These are phyloP conservation scores for Agapornis roseicollis DNA, from an alignment of 2,113 vertebrate species.

Conservation along the genomic window DNA sequence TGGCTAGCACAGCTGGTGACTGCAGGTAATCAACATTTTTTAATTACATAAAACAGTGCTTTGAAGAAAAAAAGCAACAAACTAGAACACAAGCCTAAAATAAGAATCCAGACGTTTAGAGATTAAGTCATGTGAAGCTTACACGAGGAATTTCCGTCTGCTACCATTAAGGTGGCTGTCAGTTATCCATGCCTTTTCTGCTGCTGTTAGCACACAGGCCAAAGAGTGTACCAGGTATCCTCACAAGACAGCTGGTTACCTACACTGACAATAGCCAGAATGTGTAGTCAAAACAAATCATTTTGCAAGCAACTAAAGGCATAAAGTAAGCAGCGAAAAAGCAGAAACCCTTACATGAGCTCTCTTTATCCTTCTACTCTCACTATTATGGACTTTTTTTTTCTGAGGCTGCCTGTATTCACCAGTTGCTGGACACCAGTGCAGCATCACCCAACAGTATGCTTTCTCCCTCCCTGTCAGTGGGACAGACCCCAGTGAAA, in stretches of 20 bases:
- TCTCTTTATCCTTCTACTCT: background rate
- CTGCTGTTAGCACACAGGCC: background rate
- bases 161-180: background rate
- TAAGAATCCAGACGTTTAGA: background rate
- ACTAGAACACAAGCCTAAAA: background rate
- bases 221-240: background rate
- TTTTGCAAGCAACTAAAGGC: background rate
- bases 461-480: background rate
- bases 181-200: background rate
- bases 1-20: constrained; percentile 31
- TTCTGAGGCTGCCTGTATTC: background rate
- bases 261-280: background rate
- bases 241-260: background rate
- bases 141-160: background rate
- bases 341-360: background rate
- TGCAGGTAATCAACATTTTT: constrained; percentile 12
- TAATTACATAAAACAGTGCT: constrained; percentile 54
- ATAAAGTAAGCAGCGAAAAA: background rate
- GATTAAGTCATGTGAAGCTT: background rate
- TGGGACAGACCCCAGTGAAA: background rate
- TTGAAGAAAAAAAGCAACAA: background rate
- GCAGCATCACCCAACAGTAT: background rate
- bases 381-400: background rate
- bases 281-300: background rate
- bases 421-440: background rate